Evolutionary conservation across 2,888 invertebrate genomes (phyloP), one percentile per base, ranked within the genome.

Genomic region (Cheilosia impressa): DNA sequence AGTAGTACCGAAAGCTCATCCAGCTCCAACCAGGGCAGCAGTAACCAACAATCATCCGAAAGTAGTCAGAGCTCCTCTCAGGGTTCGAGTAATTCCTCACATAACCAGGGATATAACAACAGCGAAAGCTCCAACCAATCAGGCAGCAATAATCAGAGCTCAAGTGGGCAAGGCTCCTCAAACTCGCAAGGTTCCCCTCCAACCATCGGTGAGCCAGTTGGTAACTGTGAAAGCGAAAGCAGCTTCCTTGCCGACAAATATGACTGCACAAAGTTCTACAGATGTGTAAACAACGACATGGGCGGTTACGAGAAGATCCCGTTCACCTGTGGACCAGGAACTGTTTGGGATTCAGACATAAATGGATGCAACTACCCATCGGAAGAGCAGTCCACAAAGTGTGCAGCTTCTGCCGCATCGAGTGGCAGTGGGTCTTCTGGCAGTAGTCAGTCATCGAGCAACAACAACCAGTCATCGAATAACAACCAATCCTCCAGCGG

Each of bases 221-320:
- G 83, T 2, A 87, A 90, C 58, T 93, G 93, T 72, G 87, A 87
- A 9, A 87, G 89, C 22, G 93, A 93, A 65, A 93, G 92, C 31
- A 90, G 89, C 24, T 93, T 92, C 87, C 88, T 93, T 17, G 90
- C 92, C 0, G 93, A 93, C 88, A 85, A 89, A n/a, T 79, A 89
- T 1, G 93, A 94, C 87, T 95, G 95, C 80, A 93, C 91, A 47
- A 94, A 94, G 87, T 95, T 94, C 89, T 94, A 94, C 88, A 93
- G 94, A 75, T 95, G 95, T 88, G 92, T 93, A 0, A 89, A 92
- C 57, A 90, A 93, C 78, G 92, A 91, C 0, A 89, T 91, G n/a
- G 93, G 92, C 3, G 91, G 90, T 0, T 93, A 91, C 73, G 93
- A 90, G 31, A 93, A 91, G 80, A 93, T 93, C 71, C 93, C 93